phyloP scores from a whole-genome alignment of 2,888 invertebrate species.

The Lochmaea capreae region DNA sequence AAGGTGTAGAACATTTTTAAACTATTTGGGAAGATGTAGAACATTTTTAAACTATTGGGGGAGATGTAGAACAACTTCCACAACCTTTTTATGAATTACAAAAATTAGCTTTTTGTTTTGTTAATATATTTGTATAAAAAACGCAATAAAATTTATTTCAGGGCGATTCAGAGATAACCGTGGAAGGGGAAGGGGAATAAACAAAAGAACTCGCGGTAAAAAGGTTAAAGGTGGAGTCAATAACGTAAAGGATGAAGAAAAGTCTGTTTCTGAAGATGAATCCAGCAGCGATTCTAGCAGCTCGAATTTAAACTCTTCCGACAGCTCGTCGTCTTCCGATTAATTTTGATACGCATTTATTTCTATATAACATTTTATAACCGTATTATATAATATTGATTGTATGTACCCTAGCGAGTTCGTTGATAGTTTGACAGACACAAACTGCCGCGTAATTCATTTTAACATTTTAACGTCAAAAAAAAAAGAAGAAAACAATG shows the following conservation, averaged over 20 bases:
- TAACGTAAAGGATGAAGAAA: background rate
- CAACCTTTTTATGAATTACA: no score
- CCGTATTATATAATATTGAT: background rate
- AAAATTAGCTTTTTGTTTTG: no score
- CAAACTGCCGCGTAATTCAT: no score
- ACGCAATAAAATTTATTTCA: background rate
- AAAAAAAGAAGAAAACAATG: no score
- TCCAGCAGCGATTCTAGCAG: background rate
- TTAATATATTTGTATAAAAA: background rate
- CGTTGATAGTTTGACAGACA: background rate
- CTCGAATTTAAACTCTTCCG: background rate
- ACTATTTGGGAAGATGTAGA: no score
- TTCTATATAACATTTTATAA: slow-evolving; percentile 1
- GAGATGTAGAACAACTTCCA: no score
- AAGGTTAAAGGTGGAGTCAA: background rate
- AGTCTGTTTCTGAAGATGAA: background rate
- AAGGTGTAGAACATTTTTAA: no score
- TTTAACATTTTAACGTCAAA: no score
- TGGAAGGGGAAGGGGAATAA: background rate
- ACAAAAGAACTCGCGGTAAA: background rate
- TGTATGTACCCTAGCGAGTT: background rate
- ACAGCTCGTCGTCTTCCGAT: slow-evolving; percentile 11
- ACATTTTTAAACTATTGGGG: no score
- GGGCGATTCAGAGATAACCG: background rate
- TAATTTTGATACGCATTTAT: background rate